Base-by-base conservation (phyloP, 64 coral and sea anemone species). In the Pocillopora verrucosa region DNA sequence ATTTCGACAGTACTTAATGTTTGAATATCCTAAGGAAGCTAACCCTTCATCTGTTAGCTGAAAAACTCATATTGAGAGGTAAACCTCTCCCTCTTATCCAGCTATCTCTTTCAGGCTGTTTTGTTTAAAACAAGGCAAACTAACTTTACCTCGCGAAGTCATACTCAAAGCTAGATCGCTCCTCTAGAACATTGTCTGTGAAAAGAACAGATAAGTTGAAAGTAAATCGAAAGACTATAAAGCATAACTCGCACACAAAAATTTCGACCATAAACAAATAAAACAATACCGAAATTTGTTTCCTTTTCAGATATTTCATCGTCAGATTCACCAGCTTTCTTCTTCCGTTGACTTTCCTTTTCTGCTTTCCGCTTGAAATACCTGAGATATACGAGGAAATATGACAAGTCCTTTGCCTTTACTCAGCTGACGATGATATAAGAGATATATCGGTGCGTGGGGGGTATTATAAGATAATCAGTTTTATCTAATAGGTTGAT, bases 321-420 rank as follows among this genome's bases (percentile, higher is more conserved):
- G 20, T 77, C 86, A 77, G 58, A 88, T 36, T 88, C 72, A 4
- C 64, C 59, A 12, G 74, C 61, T 87, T 80, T 90, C 34, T 81
- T 94, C 60, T 68, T 88, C 37, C 73, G 62, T 45, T 68, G 56
- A 74, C 63, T 63, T 25, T 94, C 83, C 58, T 65, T 51, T 82
- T 75, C 83, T 65, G 89, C 88, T 61, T 94, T 94, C 16, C 58
- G 65, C 70, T 91, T 94, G 61, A 94, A 94, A 83, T 91, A 94
- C 65, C 93, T 94, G 26, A 75, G 67, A 70, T 10, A 22, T 11
- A 11, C n/a, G 25, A 25, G 22, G 67, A 70, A n/a, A 30, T 30
- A 30, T 30, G 30, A 30, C 30, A 30, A 70, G n/a, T 26, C 0
- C 3, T 9, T 70, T 7, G 41, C 41, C 41, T 51, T 51, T 51